phyloP scores from a whole-genome alignment of 2,888 invertebrate species.

The Cinara cedri region DNA sequence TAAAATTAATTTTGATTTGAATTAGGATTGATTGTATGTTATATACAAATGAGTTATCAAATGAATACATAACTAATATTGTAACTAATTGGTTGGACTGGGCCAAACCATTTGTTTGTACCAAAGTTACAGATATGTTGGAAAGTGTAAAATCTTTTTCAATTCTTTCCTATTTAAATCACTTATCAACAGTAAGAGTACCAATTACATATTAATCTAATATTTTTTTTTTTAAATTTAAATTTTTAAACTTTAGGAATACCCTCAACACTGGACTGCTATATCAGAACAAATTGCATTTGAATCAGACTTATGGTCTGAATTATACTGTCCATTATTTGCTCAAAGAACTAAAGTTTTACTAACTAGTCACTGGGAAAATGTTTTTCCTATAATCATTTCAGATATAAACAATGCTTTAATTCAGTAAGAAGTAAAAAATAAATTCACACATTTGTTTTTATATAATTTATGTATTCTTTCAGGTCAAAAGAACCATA shows the following conservation, averaged over 20 bases:
- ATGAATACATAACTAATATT: constrained; percentile 45
- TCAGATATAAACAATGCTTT: constrained; percentile 39
- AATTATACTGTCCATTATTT: constrained; percentile 49
- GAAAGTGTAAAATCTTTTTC: constrained; percentile 16
- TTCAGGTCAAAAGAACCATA: constrained; percentile 28
- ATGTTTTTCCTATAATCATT: constrained; percentile 29
- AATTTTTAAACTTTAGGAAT: constrained; percentile 20
- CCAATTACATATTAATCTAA: background rate
- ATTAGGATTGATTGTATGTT: constrained; percentile 34
- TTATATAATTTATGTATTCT: background rate
- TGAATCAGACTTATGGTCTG: constrained; percentile 45
- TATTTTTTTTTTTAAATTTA: background rate
- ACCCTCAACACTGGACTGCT: constrained; percentile 50
- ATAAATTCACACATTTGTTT: background rate
- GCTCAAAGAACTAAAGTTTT: constrained; percentile 50
- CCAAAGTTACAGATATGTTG: constrained; percentile 35
- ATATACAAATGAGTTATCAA: constrained; percentile 30
- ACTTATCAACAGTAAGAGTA: constrained; percentile 34
- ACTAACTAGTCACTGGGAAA: constrained; percentile 41
- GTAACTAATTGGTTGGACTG: constrained; percentile 50
- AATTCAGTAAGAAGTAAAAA: constrained; percentile 17
- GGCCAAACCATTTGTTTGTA: constrained; percentile 46
- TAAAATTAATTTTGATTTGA: constrained; percentile 9
- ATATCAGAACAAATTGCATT: constrained; percentile 42
- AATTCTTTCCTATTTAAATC: constrained; percentile 43